Evolutionary conservation across 1,140 invertebrate species (phyloP), one percentile per base, ranked within the genome.

Genomic region (Drosophila kikkawai): DNA sequence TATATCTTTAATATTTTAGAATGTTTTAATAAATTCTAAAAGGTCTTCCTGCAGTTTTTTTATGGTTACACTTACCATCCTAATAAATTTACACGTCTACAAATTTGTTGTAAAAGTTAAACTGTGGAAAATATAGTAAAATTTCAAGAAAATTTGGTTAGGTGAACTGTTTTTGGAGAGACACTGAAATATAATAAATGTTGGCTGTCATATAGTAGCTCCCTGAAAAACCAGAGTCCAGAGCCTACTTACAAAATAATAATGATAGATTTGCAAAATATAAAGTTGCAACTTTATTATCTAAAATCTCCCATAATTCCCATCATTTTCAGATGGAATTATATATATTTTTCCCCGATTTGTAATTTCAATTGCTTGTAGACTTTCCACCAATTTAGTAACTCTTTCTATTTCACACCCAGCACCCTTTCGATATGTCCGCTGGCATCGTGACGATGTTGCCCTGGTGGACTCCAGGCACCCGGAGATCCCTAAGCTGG

Each of bases 391-490:
- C 13, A 22, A 56, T 13, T 34, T 19, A 29, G 12, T 29, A 0
- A 39, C 3, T 2, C 9, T 19, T n/a, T 50, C 29, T 13, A 6
- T 41, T 11, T 56, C 2, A 9, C 1, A 37, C n/a, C 0, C 42
- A 93, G 92, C 69, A 47, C 74, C 90, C 7, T 87, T 84, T 32
- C 80, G 73, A 11, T 93, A 91, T 36, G 93, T 95, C 7, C 93
- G 93, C 51, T 96, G 95, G 95, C 95, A 94, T 90, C 94, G 95
- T 45, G 94, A 95, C 48, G 93, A 94, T 11, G 90, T 92, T 1
- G 82, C 95, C 1, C 84, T 97, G 11, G 95, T 94, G 0, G 96
- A 96, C 85, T 96, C 95, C 67, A 93, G 93, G 1, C 93, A 95
- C 56, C 92, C 92, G 15, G 87, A 92, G 22, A 67, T 93, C 3